Conservation (phyloP, 2,797 vertebrate species). For the Enteromius anoplus region DNA sequence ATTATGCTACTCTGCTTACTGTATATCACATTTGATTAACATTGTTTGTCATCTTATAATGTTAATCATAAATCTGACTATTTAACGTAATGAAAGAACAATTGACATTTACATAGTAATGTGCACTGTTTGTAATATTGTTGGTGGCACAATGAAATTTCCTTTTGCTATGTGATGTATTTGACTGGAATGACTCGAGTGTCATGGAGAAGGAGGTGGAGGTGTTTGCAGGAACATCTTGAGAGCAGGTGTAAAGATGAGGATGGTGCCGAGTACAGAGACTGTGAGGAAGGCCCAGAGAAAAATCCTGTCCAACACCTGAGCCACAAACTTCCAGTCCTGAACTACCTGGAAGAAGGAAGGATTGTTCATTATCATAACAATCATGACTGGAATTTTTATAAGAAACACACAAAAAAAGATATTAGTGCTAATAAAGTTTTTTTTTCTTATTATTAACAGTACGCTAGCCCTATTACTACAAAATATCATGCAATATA, state of each 20-base stretch:
- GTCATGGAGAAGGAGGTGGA: conserved; percentile 57
- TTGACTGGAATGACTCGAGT: not conserved
- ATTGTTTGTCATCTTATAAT: not conserved
- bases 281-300: conserved; percentile 91
- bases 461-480: not conserved
- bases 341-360: conserved; percentile 86
- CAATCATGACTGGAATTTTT: not conserved
- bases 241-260: conserved; percentile 94
- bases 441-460: not conserved
- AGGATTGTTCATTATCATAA: not conserved
- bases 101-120: not conserved
- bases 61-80: not conserved
- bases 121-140: not conserved
- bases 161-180: not conserved
- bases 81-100: conserved; percentile 13
- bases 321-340: conserved; percentile 97
- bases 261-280: conserved; percentile 86
- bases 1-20: not conserved
- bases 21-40: not conserved
- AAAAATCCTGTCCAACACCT: conserved; percentile 95
- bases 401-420: not conserved
- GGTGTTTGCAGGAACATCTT: conserved; percentile 82
- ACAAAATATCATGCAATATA: not conserved
- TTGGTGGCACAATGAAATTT: not conserved
- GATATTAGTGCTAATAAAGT: not conserved